Evolutionary conservation across 1,140 invertebrate genomes (phyloP).

Genomic region (Lethrus apterus): DNA sequence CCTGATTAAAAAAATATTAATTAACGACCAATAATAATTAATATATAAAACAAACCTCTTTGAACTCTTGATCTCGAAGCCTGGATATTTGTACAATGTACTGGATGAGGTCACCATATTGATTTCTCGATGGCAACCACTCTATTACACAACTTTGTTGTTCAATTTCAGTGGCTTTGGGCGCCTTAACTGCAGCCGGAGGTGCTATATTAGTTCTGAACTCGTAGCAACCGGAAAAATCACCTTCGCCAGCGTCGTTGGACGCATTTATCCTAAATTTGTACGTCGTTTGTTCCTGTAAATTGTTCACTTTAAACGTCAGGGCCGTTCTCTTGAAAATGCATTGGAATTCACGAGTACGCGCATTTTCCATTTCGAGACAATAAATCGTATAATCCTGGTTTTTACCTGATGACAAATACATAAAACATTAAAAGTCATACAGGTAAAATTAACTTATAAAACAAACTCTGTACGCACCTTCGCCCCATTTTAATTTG

Average conservation of each 20-base stretch:
- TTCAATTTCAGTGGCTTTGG: conserved; percentile 47
- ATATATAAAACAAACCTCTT: conserved; percentile 43
- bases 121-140: conserved; percentile 47
- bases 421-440: too few relatives aligned
- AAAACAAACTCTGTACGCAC: too few relatives aligned
- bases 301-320: conserved; percentile 69
- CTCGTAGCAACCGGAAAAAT: conserved; percentile 59
- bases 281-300: conserved; percentile 71
- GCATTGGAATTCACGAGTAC: conserved; percentile 59
- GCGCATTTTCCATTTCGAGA: conserved; percentile 66
- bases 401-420: too few relatives aligned
- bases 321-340: conserved; percentile 71
- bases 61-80: conserved; percentile 53
- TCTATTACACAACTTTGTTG: conserved; percentile 45
- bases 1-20: conserved; percentile 42
- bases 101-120: conserved; percentile 52
- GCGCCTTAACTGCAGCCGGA: conserved; percentile 66
- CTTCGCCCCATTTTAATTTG: conserved; percentile 77
- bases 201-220: conserved; percentile 70
- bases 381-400: conserved; percentile 65
- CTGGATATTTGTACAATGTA: conserved; percentile 60
- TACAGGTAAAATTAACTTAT: too few relatives aligned
- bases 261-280: conserved; percentile 74
- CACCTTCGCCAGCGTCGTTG: conserved; percentile 75
- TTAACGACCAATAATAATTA: not conserved